Base-by-base conservation (phyloP, 2,888 invertebrate genomes). In the Drosophila subquinaria region DNA sequence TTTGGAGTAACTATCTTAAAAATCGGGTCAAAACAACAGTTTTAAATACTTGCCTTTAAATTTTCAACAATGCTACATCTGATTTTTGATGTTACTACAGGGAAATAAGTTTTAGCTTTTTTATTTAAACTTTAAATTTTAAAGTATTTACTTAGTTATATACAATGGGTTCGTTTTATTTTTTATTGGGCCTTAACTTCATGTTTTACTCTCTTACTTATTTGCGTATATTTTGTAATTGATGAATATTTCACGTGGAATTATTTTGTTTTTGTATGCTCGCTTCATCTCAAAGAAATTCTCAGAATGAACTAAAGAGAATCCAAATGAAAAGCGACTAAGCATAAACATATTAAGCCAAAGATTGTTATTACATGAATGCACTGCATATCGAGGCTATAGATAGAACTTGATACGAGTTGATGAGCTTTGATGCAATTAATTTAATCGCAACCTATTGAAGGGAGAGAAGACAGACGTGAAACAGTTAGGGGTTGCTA, bases 351-450 rank as follows among this genome's bases (percentile, higher is more conserved):
- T 33, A 10, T 36, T 36, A 4, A 13, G 11, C 13, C 11, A 13
- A 36, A 36, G 36, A 10, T 15, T 3, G 15, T 40, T 3, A 23
- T 11, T 36, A 38, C 20, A 35, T 50, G 11, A 35, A 35, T 53
- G 56, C 11, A 15, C 5, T 42, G 20, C 20, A 9, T 20, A 47
- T 62, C 20, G 56, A 35, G 8, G 9, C 13, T 43, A 43, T 23
- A 17, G 17, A 33, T 53, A 53, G 30, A 47, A 30, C 27, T 62
- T 30, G n/a, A 17, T 35, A 15, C 53, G 30, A 51, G 35, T 33
- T 52, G 45, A 52, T 45, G 61, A 35, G 45, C 42, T 47, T 61
- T 50, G 48, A 50, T 65, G 73, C 60, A 77, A 75, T 78, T 78
- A 78, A 73, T 45, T 64, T 38, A 69, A 78, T 78, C 64, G 51